Conservation (phyloP, 1,140 invertebrate species). For the Hestina assimilis region DNA sequence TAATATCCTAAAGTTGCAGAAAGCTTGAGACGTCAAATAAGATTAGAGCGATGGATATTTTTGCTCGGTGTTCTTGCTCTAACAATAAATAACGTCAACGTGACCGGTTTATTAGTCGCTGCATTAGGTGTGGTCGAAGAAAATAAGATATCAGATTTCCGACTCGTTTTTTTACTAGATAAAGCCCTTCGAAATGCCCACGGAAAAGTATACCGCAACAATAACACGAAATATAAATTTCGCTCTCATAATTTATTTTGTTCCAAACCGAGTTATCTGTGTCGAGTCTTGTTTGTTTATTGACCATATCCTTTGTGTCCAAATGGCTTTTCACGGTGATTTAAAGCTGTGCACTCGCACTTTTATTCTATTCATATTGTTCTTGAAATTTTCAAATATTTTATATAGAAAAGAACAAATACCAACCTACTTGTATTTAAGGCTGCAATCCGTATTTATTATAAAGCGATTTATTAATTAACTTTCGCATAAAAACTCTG, state of each 20-base stretch:
- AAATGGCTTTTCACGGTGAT: slow-evolving; percentile 58
- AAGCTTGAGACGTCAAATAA: slow-evolving; percentile 37
- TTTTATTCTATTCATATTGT: slow-evolving; percentile 37
- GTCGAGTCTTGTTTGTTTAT: slow-evolving; percentile 60
- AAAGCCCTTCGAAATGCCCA: slow-evolving; percentile 39
- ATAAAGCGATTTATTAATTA: neutral
- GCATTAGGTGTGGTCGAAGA: slow-evolving; percentile 49
- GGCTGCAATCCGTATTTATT: too few species aligned
- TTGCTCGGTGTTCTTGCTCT: slow-evolving; percentile 58
- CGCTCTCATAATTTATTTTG: slow-evolving; percentile 44
- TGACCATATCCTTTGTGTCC: slow-evolving; percentile 61
- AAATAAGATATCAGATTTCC: slow-evolving; percentile 48
- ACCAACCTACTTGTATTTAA: too few species aligned
- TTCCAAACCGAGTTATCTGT: slow-evolving; percentile 44
- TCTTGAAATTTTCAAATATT: slow-evolving; percentile 16
- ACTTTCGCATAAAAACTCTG: slow-evolving; percentile 1
- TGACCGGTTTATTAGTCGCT: slow-evolving; percentile 69
- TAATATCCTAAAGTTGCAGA: neutral
- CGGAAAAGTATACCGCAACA: slow-evolving; percentile 39
- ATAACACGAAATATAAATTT: slow-evolving; percentile 50
- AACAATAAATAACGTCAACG: slow-evolving; percentile 74
- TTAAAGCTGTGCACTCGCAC: slow-evolving; percentile 42
- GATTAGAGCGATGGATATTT: slow-evolving; percentile 44
- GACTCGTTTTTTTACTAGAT: slow-evolving; percentile 38
- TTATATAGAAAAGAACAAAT: neutral